Conservation (phyloP, 2,113 vertebrate genomes). For the Neolamprologus kungweensis region DNA sequence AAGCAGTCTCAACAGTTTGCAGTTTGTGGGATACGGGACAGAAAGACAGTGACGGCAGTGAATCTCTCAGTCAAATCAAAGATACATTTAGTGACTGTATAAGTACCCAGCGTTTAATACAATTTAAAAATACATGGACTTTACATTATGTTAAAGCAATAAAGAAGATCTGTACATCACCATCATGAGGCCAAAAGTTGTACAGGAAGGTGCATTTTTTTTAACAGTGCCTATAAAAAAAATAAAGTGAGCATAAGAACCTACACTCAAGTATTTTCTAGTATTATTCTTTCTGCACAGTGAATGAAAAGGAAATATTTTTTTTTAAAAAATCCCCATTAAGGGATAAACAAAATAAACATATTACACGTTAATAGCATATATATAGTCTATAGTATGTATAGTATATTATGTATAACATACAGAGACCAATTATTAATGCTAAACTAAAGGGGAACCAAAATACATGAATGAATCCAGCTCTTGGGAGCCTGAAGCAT, state of each 20-base stretch:
- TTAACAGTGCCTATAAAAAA: not conserved
- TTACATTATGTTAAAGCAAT: too few species aligned
- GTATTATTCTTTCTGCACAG: not conserved
- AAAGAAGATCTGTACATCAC: not conserved
- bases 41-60: not conserved
- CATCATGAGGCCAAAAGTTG: conserved; percentile 13
- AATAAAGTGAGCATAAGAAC: not conserved
- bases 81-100: not conserved
- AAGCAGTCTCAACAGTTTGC: conserved; percentile 4
- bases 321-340: fast-evolving
- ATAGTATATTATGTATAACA: not conserved
- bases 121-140: not conserved
- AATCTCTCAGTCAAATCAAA: not conserved
- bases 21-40: not conserved
- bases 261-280: not conserved
- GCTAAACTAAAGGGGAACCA: not conserved
- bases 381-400: not conserved
- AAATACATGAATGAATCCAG: not conserved
- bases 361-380: not conserved
- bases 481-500: not conserved
- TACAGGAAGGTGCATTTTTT: not conserved
- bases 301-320: not conserved
- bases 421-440: not conserved
- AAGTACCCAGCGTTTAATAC: not conserved
- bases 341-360: not conserved